phyloP scores from a whole-genome alignment of 2,113 vertebrate genomes.

The Otis tarda region DNA sequence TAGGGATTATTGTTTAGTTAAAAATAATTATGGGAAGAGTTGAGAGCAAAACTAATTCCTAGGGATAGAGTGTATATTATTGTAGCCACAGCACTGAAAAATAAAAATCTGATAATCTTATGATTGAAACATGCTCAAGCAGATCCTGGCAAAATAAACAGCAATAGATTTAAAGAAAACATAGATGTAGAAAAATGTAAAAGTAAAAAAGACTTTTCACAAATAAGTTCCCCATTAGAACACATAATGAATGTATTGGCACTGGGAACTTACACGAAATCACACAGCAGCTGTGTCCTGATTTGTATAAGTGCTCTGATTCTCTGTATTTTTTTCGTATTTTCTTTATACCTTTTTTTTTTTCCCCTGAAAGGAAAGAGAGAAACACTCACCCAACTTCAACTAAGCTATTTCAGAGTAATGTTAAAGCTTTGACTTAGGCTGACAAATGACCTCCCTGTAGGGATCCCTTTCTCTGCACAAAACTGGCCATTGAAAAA shows the following conservation, averaged over 20 bases:
- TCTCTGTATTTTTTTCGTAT: background rate
- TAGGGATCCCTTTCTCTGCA: constrained; percentile 43
- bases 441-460: constrained; percentile 32
- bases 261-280: background rate
- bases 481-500: constrained; percentile 62
- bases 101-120: background rate
- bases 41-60: constrained; percentile 10
- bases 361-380: background rate
- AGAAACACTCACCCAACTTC: constrained; percentile 18
- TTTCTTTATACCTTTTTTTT: background rate
- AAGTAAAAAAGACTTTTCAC: background rate
- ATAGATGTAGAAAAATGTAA: background rate
- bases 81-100: background rate
- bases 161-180: background rate
- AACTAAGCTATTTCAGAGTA: constrained; percentile 31
- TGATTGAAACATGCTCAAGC: background rate
- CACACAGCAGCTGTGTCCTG: background rate
- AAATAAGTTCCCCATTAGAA: background rate
- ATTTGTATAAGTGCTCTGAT: background rate
- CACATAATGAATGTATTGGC: background rate
- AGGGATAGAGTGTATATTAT: background rate
- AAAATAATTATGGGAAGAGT: constrained; percentile 11
- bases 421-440: constrained; percentile 30
- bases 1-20: background rate
- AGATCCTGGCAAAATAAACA: background rate